Conservation (phyloP, 1,140 invertebrate genomes). For the Goniozus legneri region DNA sequence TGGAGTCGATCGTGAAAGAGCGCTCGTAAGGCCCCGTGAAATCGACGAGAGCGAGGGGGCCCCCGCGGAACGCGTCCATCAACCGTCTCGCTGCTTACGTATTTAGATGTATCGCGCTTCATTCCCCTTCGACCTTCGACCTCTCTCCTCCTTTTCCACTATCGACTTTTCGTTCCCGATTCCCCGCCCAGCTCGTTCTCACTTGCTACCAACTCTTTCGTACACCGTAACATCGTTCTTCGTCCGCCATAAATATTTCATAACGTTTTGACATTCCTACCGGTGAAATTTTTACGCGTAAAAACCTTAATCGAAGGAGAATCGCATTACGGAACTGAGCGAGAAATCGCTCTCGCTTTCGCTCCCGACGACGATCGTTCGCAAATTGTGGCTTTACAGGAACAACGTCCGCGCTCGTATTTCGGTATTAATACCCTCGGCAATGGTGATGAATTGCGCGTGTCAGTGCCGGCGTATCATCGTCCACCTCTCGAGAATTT, state of each 20-base stretch:
- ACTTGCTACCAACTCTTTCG: no score
- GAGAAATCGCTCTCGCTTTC: no score
- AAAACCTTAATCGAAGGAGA: no score
- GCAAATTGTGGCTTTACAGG: no score
- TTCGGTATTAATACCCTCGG: slow-evolving; percentile 44
- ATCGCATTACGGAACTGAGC: no score
- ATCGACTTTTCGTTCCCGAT: no score
- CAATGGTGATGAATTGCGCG: slow-evolving; percentile 46
- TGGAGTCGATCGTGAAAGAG: background rate
- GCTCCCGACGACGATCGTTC: no score
- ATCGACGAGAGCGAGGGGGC: no score
- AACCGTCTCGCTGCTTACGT: slow-evolving; percentile 47
- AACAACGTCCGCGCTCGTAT: no score
- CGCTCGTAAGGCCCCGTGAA: slow-evolving; percentile 5
- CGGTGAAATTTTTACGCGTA: no score
- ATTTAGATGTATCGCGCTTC: slow-evolving; percentile 47
- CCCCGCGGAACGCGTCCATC: slow-evolving; percentile 51
- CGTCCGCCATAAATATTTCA: slow-evolving; percentile 27
- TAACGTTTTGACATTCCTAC: no score
- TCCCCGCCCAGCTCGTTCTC: no score
- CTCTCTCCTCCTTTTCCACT: slow-evolving; percentile 8
- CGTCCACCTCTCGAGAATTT: slow-evolving; percentile 20
- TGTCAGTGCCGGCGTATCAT: slow-evolving; percentile 45
- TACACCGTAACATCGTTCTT: slow-evolving; percentile 34
- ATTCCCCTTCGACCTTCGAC: slow-evolving; percentile 27